Base-by-base conservation (phyloP, 2,888 invertebrate species). In the Tanaodytes sp. region DNA sequence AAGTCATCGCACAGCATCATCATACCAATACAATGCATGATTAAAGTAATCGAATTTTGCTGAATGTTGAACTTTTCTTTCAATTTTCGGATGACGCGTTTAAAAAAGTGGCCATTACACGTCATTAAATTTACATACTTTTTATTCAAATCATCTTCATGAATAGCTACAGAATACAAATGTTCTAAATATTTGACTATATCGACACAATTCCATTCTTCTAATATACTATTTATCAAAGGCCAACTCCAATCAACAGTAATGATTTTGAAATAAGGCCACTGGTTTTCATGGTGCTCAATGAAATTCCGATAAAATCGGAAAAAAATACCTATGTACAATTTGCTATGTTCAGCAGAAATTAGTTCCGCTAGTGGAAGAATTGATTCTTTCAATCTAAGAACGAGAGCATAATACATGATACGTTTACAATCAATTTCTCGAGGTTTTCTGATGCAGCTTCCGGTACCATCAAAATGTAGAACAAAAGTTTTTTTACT, bases 381-480 rank as follows among this genome's bases (percentile, higher is more conserved):
- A 20, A 40, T 52, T 15, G 19, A 27, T 20, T 20, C 27, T n/a
- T 33, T 30, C 11, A 42, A 1, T 27, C 36, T 45, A n/a, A 39
- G 11, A 9, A 58, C 36, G n/a, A 58, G n/a, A 11, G 31, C 4
- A 20, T 43, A 55, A 23, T 55, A 43, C 33, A 55, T 33, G 4
- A 55, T 55, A 9, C 33, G 1, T 15, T 55, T 43, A 6, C 43
- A 33, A 1, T 55, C 12, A 1, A 55, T 9, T 27, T 40, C 52
- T 5, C 46, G 16, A n/a, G 42, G 55, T 16, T 55, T 43, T 14
- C 33, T 42, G 1, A 55, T 8, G 8, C 12, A 15, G 9, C 43
- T n/a, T 11, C 43, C 55, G 1, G 55, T 51, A 5, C 55, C 43
- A 9, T 55, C 55, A 11, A 55, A 55, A 55, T 55, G 43, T 9